Evolutionary conservation across 2,113 vertebrate genomes (phyloP).

Genomic region (Istiophorus platypterus): DNA sequence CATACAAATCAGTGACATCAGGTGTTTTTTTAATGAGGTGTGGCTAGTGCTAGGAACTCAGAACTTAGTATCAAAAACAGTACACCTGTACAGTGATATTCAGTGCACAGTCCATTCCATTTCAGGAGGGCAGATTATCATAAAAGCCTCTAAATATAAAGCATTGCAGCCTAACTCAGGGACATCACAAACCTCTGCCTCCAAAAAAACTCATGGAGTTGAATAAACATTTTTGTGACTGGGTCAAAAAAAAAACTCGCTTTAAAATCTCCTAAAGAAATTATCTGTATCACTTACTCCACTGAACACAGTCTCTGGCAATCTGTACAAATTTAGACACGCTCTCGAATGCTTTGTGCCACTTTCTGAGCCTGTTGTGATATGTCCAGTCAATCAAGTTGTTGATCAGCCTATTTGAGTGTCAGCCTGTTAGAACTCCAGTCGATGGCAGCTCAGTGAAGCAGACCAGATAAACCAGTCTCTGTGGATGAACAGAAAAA

Average conservation of each 20-base stretch:
- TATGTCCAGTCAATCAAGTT: constrained; percentile 37
- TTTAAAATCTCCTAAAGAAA: no score
- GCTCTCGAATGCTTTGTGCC: neutral
- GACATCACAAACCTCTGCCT: neutral
- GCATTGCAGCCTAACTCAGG: neutral
- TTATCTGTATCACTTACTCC: neutral
- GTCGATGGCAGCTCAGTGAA: constrained; percentile 12
- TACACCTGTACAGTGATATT: neutral
- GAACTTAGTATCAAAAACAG: neutral
- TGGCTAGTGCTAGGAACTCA: no score
- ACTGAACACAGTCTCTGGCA: neutral
- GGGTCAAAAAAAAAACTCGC: no score
- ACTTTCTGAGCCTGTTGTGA: neutral
- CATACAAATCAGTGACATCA: no score
- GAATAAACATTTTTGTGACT: no score
- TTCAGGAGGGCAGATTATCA: neutral
- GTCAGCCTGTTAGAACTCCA: constrained; percentile 33
- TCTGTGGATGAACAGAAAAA: constrained; percentile 47
- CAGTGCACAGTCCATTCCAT: neutral
- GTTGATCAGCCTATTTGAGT: constrained; percentile 8
- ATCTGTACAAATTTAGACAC: neutral
- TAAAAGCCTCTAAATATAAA: neutral
- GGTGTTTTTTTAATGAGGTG: no score
- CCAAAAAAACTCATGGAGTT: no score
- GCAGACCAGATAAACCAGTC: constrained; percentile 49